These are phyloP conservation scores for Melanostoma mellinum DNA, from an alignment of 2,888 invertebrate species.

Conservation along the genomic window DNA sequence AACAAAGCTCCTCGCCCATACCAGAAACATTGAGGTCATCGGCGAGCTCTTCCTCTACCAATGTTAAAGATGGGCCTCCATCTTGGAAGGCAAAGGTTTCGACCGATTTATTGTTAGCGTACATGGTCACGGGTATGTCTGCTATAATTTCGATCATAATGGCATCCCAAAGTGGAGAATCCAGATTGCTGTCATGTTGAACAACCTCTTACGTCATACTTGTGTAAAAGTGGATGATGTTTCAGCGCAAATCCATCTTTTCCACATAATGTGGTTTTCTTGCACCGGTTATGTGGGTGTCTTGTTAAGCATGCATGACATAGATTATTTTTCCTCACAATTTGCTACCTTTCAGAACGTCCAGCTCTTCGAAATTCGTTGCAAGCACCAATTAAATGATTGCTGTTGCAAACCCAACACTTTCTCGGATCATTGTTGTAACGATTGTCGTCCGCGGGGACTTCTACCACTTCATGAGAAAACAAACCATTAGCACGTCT, in stretches of 20 bases:
- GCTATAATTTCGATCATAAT: neutral
- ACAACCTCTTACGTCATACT: neutral
- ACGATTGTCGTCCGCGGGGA: neutral
- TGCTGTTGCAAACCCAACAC: neutral
- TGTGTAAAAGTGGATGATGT: neutral
- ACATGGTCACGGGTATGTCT: neutral
- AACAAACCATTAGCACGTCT: conserved; percentile 6
- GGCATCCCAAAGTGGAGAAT: neutral
- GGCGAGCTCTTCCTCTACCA: neutral
- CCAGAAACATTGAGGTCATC: neutral
- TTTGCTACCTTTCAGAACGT: neutral
- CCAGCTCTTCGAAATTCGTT: neutral
- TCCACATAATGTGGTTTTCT: neutral
- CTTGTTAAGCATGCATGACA: conserved; percentile 1
- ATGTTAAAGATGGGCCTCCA: conserved; percentile 10
- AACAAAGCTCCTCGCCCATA: neutral
- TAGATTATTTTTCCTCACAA: neutral
- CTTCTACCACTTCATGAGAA: neutral
- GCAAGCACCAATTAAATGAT: neutral
- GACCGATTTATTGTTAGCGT: neutral
- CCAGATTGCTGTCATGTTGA: neutral
- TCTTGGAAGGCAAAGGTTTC: conserved; percentile 7
- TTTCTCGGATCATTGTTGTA: neutral
- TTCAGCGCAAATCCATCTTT: neutral
- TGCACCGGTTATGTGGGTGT: conserved; percentile 11